These are phyloP conservation scores for Zaprionus capensis DNA, from an alignment of 1,140 invertebrate genomes.

Conservation along the genomic window DNA sequence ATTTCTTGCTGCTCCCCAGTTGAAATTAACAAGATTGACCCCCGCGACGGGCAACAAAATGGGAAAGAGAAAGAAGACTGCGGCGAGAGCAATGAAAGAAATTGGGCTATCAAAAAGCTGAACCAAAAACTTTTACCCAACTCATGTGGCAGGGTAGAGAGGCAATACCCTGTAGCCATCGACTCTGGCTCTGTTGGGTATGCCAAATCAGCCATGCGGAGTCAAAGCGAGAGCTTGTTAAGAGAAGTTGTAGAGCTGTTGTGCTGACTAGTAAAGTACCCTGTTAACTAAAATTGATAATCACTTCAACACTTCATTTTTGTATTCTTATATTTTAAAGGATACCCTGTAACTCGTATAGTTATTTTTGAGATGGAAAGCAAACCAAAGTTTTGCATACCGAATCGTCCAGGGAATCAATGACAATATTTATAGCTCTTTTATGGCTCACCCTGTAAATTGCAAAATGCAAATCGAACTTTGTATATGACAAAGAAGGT, in stretches of 20 bases:
- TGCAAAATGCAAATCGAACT: neutral
- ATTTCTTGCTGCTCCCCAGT: constrained; percentile 15
- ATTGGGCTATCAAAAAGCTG: constrained; percentile 68
- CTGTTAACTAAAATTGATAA: neutral
- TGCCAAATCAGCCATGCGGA: neutral
- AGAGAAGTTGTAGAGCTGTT: neutral
- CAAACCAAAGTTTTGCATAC: neutral
- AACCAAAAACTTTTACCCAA: constrained; percentile 39
- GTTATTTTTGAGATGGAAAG: neutral
- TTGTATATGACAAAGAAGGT: neutral
- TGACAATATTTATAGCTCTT: neutral
- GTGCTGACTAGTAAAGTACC: neutral
- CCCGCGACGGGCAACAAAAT: constrained; percentile 24
- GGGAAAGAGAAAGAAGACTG: constrained; percentile 11
- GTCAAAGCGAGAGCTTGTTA: neutral
- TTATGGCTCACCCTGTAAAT: neutral
- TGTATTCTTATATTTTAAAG: neutral
- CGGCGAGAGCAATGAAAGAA: constrained; percentile 70
- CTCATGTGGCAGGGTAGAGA: constrained; percentile 18
- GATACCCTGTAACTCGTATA: neutral
- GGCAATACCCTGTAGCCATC: constrained; percentile 23
- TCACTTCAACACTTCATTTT: neutral
- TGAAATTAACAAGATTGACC: constrained; percentile 81
- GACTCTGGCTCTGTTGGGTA: neutral
- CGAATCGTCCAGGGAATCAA: neutral